Evolutionary conservation across 2,113 vertebrate species (phyloP).

Genomic region (Odocoileus virginianus): DNA sequence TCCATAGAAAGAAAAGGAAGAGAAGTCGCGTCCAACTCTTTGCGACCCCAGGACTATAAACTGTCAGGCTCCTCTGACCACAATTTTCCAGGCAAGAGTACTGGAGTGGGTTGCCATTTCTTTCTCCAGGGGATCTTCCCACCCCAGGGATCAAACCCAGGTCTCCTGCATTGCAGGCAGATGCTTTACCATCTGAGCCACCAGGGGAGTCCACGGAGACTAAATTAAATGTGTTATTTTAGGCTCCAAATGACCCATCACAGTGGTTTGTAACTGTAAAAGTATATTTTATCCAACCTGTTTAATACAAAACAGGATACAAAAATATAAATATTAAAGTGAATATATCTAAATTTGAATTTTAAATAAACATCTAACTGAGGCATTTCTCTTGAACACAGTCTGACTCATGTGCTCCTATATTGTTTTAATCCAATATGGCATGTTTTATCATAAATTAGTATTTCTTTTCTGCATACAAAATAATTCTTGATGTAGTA

Average conservation of each 20-base stretch:
- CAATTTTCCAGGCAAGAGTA: not conserved
- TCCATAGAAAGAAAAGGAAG: not conserved
- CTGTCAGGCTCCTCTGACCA: not conserved
- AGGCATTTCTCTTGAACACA: not conserved
- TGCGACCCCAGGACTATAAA: not conserved
- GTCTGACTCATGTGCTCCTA: not conserved
- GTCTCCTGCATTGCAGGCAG: not conserved
- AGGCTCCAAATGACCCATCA: constrained; percentile 25
- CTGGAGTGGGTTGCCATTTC: not conserved
- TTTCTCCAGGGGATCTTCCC: not conserved
- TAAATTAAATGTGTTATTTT: constrained; percentile 23
- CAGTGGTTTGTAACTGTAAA: not conserved
- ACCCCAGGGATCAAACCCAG: no score
- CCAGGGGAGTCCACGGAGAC: not conserved
- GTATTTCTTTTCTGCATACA: constrained; percentile 31
- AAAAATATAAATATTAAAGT: constrained; percentile 41
- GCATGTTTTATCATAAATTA: constrained; percentile 60
- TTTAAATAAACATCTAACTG: constrained; percentile 17
- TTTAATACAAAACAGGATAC: not conserved
- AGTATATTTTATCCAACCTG: not conserved
- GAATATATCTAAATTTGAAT: constrained; percentile 16
- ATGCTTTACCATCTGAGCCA: not conserved
- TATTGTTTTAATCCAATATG: constrained; percentile 33
- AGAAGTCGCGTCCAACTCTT: not conserved
- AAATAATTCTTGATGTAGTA: constrained; percentile 44